Evolutionary conservation across 2,888 invertebrate species (phyloP).

Genomic region (Phasia obesa): DNA sequence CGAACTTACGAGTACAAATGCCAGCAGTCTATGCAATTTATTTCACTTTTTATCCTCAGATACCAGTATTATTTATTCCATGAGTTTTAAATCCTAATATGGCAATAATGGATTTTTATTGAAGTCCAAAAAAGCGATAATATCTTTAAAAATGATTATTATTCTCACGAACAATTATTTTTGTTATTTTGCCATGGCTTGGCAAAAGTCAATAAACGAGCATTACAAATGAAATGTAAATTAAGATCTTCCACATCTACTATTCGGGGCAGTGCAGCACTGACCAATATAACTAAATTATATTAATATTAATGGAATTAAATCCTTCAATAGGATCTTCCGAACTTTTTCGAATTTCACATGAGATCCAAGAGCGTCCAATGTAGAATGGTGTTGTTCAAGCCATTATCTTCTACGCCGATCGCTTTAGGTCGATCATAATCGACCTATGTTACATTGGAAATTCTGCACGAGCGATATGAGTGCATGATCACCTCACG

Average conservation of each 20-base stretch:
- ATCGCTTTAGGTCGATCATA: too few species aligned
- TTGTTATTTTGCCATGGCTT: conserved; percentile 2
- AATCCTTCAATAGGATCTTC: too few species aligned
- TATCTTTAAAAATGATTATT: conserved; percentile 23
- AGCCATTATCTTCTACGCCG: too few species aligned
- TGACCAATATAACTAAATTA: too few species aligned
- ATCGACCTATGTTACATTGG: too few species aligned
- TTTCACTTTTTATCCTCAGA: not conserved
- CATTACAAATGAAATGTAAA: not conserved
- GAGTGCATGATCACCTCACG: too few species aligned
- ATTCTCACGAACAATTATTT: not conserved
- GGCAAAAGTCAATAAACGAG: not conserved
- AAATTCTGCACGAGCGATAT: too few species aligned
- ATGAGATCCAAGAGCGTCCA: too few species aligned
- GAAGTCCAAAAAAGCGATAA: conserved; percentile 32
- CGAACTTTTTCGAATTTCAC: too few species aligned
- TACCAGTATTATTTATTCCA: not conserved
- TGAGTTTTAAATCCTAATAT: conserved; percentile 33
- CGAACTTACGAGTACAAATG: not conserved
- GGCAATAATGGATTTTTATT: conserved; percentile 49
- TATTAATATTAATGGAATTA: too few species aligned
- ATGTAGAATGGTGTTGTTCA: too few species aligned
- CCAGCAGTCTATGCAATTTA: not conserved
- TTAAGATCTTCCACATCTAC: not conserved
- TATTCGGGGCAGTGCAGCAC: too few species aligned